A percentile compares a stretch with the other conserved stretches of the same genome.
phyloP scores from a whole-genome alignment of 2,113 vertebrate genomes.

The Glaucomys volans region DNA sequence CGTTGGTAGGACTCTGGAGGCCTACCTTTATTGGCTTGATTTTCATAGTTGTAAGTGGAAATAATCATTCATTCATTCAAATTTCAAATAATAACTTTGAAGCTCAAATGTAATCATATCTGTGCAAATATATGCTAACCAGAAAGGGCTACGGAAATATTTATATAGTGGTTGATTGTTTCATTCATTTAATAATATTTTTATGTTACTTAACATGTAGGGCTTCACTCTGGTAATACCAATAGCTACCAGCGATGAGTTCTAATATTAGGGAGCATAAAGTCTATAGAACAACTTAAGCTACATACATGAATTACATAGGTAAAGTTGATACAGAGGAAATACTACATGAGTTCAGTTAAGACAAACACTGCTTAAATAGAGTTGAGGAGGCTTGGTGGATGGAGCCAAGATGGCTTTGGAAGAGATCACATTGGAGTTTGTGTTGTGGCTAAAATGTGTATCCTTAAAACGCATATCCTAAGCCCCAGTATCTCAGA shows the following conservation, averaged over 20 bases:
- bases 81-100: neutral
- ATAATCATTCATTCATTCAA: neutral
- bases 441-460: neutral
- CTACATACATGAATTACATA: neutral
- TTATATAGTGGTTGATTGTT: neutral
- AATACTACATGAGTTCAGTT: neutral
- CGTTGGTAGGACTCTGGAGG: neutral
- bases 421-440: neutral
- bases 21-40: neutral
- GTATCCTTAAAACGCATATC: neutral
- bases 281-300: neutral
- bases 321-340: neutral
- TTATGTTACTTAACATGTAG: neutral
- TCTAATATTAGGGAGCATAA: neutral
- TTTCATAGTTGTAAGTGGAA: neutral
- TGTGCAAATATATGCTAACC: neutral
- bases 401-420: neutral
- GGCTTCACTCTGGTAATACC: neutral
- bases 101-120: neutral
- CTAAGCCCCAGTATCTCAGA: neutral
- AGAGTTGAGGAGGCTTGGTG: neutral
- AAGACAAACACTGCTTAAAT: neutral
- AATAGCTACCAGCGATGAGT: neutral
- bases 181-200: neutral
- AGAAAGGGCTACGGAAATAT: neutral